Conservation (phyloP, 1,140 invertebrate genomes). For the Oryzaephilus surinamensis region DNA sequence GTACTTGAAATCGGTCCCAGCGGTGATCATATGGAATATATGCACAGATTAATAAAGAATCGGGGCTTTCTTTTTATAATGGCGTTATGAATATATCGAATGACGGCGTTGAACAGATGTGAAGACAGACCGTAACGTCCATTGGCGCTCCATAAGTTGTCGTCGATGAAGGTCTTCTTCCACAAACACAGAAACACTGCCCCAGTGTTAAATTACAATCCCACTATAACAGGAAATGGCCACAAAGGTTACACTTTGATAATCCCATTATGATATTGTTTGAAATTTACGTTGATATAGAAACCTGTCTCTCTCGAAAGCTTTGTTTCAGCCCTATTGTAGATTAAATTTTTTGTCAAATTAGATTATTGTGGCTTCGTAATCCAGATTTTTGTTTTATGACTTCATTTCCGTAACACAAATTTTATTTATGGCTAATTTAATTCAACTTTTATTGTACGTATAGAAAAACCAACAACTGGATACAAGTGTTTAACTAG, state of each 20-base stretch:
- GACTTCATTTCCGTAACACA: too few relatives aligned
- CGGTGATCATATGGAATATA: too few relatives aligned
- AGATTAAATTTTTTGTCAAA: constrained; percentile 2
- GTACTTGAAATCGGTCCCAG: too few relatives aligned
- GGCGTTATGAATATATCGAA: constrained; percentile 7
- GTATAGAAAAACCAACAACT: too few relatives aligned
- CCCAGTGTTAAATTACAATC: constrained; percentile 9
- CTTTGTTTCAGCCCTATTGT: neutral
- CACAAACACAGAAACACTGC: too few relatives aligned
- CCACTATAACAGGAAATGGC: constrained; percentile 8
- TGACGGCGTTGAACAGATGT: too few relatives aligned
- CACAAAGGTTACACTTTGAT: constrained; percentile 4
- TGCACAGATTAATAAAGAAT: too few relatives aligned
- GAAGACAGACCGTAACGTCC: constrained; percentile 1
- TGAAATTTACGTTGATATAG: constrained; percentile 1
- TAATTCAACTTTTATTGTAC: too few relatives aligned
- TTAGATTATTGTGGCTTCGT: neutral
- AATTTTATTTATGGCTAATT: too few relatives aligned
- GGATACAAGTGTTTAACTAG: too few relatives aligned
- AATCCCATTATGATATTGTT: constrained; percentile 7
- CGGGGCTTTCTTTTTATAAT: too few relatives aligned
- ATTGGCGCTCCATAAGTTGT: constrained; percentile 6
- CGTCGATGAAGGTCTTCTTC: constrained; percentile 9
- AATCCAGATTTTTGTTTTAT: neutral
- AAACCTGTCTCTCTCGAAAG: neutral